These are phyloP conservation scores for Macaria liturata DNA, from an alignment of 2,888 invertebrate species.

Conservation along the genomic window DNA sequence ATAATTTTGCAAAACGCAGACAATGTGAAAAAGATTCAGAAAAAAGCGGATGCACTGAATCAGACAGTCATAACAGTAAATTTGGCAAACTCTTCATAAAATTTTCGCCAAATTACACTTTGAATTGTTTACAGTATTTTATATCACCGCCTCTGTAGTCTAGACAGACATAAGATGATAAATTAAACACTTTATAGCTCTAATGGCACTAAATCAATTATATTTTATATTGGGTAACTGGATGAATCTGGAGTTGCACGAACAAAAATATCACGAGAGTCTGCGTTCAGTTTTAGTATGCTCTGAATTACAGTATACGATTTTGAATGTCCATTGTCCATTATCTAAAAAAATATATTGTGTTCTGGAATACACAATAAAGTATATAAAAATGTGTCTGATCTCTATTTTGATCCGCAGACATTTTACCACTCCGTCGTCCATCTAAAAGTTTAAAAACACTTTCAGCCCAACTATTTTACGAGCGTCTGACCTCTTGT, in stretches of 20 bases:
- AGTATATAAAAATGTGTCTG: not conserved
- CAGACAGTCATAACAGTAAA: slow-evolving; percentile 8
- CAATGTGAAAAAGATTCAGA: too few relatives aligned
- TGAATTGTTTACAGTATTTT: slow-evolving; percentile 27
- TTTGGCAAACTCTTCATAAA: slow-evolving; percentile 29
- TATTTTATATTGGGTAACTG: slow-evolving; percentile 6
- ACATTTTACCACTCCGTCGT: slow-evolving; percentile 12
- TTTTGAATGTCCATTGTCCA: too few relatives aligned
- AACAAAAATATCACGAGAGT: too few relatives aligned
- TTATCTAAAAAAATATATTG: too few relatives aligned
- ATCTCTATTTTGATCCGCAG: slow-evolving; percentile 1
- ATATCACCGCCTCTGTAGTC: slow-evolving; percentile 40
- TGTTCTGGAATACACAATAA: too few relatives aligned
- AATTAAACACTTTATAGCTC: slow-evolving; percentile 49
- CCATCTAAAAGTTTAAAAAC: slow-evolving; percentile 21
- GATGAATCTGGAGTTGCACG: too few relatives aligned
- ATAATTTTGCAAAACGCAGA: not conserved
- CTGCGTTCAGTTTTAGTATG: too few relatives aligned
- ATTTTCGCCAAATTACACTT: slow-evolving; percentile 42
- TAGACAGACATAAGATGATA: slow-evolving; percentile 48
- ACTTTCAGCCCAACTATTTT: slow-evolving; percentile 19
- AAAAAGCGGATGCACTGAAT: slow-evolving; percentile 6
- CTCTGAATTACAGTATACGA: too few relatives aligned
- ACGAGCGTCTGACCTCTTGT: slow-evolving; percentile 26
- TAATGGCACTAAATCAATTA: slow-evolving; percentile 42